Conservation (phyloP, 1,140 invertebrate species). For the Zeugodacus cucurbitae region DNA sequence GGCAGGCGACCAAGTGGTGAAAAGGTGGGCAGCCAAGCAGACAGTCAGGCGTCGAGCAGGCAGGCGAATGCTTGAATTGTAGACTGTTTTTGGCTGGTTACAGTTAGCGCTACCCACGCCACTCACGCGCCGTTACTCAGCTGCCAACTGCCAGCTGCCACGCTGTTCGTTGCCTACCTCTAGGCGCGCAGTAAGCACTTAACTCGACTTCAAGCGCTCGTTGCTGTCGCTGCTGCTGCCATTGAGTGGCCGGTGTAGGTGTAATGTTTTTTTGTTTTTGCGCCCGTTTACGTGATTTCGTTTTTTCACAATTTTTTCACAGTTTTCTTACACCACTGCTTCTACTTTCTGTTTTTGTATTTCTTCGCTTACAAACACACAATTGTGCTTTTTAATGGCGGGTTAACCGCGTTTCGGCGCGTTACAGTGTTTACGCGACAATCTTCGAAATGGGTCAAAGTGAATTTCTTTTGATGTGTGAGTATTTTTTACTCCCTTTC, state of each 20-base stretch:
- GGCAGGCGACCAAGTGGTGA: neutral
- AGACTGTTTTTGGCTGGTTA: neutral
- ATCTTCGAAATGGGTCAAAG: neutral
- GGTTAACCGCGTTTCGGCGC: neutral
- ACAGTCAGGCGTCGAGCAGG: neutral
- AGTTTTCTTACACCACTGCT: neutral
- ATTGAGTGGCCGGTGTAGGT: conserved; percentile 12
- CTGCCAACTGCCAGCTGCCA: neutral
- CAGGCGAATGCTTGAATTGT: neutral
- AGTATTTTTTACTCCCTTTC: too few relatives aligned
- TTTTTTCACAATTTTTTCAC: neutral
- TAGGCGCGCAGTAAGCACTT: neutral
- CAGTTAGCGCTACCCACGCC: neutral
- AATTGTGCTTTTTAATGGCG: neutral
- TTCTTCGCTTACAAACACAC: neutral
- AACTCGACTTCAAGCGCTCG: neutral
- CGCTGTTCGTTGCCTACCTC: neutral
- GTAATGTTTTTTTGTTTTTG: conserved; percentile 12
- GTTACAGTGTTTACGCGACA: neutral
- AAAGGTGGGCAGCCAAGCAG: too few relatives aligned
- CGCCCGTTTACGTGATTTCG: neutral
- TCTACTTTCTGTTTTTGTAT: neutral
- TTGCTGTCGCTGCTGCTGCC: neutral
- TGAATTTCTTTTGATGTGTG: neutral
- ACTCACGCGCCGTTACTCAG: neutral